Evolutionary conservation across 2,797 vertebrate species (phyloP), one percentile per base, ranked within the genome.

Genomic region (Enteromius treurensis): DNA sequence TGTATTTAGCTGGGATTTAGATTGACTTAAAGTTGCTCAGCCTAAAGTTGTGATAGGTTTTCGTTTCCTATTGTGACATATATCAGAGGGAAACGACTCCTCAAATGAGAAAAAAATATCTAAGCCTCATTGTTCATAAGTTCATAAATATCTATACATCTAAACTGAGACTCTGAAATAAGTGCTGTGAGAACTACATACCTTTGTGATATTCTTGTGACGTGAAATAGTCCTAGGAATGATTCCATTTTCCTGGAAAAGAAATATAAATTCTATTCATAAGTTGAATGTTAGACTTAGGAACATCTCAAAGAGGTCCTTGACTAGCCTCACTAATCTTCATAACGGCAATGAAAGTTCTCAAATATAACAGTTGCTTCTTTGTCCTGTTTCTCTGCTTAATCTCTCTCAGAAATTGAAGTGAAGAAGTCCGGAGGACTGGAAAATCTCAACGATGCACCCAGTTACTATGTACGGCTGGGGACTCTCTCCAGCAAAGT

Each of bases 401-500:
- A 77, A 79, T 74, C 3, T 81, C 37, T 88, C 64, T 81, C 91
- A 97, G 96, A 96, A 89, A 92, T 90, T 90, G 96, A 96, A 91
- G 94, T 89, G 9, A 94, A 94, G 87, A 89, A 92, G 0, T 81
- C 92, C 6, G 91, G 94, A 90, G 95, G 94, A 75, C 96, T 95
- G 85, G 95, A 96, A 80, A 40, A 29, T 3, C 86, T 75, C 71
- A 32, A 88, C 80, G 92, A 92, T 64, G 93, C 95, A 84, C 89
- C 89, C 60, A 97, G 95, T 92, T 97, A 96, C 89, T 98, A 96
- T 0, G 29, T 97, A 60, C 94, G 97, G 70, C 88, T 99, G 86
- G 97, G 96, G n/a, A 97, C 95, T 4, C 91, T 99, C n/a, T 98
- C 97, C 83, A 92, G 91, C 69, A 98, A 98, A 88, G 87, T 98